Conservation (phyloP, 2,797 vertebrate species). For the Falco rusticolus region DNA sequence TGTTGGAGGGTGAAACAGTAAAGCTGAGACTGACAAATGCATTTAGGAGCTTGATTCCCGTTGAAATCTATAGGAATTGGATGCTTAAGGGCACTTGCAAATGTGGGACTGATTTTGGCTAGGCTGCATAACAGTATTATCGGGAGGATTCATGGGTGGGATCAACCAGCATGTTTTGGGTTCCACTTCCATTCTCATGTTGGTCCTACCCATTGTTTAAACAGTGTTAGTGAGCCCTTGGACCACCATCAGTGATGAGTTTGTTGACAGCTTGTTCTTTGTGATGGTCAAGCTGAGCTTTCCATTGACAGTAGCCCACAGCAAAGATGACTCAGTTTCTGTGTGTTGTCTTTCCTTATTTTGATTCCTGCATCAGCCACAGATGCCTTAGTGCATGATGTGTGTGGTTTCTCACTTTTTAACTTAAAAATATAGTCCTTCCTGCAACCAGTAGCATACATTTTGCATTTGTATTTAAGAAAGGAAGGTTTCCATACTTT, state of each 20-base stretch:
- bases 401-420: not conserved
- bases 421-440: not conserved
- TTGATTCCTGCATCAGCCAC: not conserved
- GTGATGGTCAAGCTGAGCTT: not conserved
- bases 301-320: slow-evolving; percentile 8
- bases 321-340: not conserved
- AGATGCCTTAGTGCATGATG: not conserved
- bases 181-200: slow-evolving; percentile 1
- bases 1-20: not conserved
- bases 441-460: not conserved
- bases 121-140: not conserved
- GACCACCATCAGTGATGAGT: not conserved
- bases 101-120: not conserved
- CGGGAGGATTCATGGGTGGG: not conserved
- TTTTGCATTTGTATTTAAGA: not conserved
- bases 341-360: not conserved
- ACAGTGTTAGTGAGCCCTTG: not conserved
- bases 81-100: not conserved
- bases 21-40: not conserved
- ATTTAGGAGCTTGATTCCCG: not conserved
- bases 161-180: not conserved
- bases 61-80: not conserved
- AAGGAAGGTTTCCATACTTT: not conserved
- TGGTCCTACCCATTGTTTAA: slow-evolving; percentile 26
- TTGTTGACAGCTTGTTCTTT: slow-evolving; percentile 27